Percentiles rank a stretch among this genome's conserved stretches.
Conservation (phyloP, 2,113 vertebrate genomes). For the Psittacara wagleri region DNA sequence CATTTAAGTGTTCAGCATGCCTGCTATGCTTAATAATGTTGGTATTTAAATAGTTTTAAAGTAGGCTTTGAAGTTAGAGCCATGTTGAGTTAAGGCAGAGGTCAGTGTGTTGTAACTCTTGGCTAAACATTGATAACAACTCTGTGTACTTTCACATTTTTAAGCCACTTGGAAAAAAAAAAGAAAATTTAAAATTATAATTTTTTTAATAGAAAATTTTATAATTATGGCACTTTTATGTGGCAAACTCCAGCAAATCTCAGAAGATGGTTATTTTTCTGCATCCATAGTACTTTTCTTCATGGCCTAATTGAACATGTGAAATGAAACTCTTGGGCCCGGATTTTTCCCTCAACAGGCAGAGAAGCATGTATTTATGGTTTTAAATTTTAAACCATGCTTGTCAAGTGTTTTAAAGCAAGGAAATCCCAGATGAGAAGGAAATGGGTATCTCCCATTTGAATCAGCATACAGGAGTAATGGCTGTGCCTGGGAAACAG, state of each 20-base stretch:
- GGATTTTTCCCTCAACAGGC: not conserved
- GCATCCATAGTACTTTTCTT: not conserved
- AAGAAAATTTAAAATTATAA: not conserved
- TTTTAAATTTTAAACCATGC: not conserved
- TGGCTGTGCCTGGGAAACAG: slow-evolving; percentile 11
- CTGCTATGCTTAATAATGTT: not conserved
- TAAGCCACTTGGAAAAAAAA: not conserved
- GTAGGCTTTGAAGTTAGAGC: slow-evolving; percentile 43
- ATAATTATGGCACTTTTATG: not conserved
- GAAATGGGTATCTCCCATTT: not conserved
- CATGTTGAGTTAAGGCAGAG: slow-evolving; percentile 12
- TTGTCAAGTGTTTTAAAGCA: not conserved
- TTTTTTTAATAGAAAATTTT: not conserved
- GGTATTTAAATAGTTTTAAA: slow-evolving; percentile 30
- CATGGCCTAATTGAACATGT: not conserved
- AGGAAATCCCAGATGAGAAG: not conserved
- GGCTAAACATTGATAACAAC: not conserved
- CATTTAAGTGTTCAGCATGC: not conserved
- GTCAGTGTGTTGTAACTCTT: slow-evolving; percentile 18
- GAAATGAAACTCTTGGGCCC: not conserved
- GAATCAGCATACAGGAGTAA: fast-evolving
- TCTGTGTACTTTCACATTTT: not conserved
- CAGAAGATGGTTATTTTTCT: not conserved
- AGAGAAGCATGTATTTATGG: not conserved
- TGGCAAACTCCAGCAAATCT: not conserved